phyloP scores from a whole-genome alignment of 2,888 invertebrate species.

The Andrena trimmerana region DNA sequence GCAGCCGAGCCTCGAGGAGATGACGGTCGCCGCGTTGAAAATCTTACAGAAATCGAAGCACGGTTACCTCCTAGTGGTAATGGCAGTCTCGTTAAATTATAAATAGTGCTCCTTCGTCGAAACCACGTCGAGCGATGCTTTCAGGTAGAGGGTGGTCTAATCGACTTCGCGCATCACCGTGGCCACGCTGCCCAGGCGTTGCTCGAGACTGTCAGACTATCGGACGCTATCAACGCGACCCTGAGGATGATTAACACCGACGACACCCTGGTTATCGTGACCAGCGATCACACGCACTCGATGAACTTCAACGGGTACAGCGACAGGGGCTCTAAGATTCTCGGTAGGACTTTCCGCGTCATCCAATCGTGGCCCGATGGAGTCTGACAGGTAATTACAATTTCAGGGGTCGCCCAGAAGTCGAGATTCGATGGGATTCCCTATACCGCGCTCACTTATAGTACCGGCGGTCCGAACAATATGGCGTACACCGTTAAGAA shows the following conservation, averaged over 20 bases:
- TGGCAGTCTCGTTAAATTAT: neutral
- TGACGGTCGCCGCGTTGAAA: slow-evolving; percentile 92
- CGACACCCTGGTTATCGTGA: slow-evolving; percentile 93
- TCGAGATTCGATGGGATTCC: slow-evolving; percentile 89
- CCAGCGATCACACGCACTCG: slow-evolving; percentile 94
- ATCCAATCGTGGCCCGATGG: neutral
- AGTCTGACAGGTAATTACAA: neutral
- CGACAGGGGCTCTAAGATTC: slow-evolving; percentile 89
- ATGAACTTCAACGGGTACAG: slow-evolving; percentile 92
- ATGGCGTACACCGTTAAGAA: slow-evolving; percentile 86
- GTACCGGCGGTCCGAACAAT: slow-evolving; percentile 90
- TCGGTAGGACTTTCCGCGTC: slow-evolving; percentile 86
- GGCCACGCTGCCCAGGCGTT: slow-evolving; percentile 92
- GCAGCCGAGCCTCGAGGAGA: slow-evolving; percentile 92
- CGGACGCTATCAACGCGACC: slow-evolving; percentile 91
- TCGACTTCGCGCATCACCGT: slow-evolving; percentile 95
- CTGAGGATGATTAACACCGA: slow-evolving; percentile 87
- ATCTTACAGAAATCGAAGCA: slow-evolving; percentile 88
- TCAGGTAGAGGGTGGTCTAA: slow-evolving; percentile 94
- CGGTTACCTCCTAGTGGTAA: slow-evolving; percentile 91
- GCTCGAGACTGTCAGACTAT: slow-evolving; percentile 92
- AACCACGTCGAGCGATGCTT: neutral
- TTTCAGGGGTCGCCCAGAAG: slow-evolving; percentile 87
- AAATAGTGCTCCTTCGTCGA: too few species aligned
- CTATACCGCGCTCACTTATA: slow-evolving; percentile 93